These are phyloP conservation scores for Odontothrips loti DNA, from an alignment of 2,888 invertebrate species.

Conservation along the genomic window DNA sequence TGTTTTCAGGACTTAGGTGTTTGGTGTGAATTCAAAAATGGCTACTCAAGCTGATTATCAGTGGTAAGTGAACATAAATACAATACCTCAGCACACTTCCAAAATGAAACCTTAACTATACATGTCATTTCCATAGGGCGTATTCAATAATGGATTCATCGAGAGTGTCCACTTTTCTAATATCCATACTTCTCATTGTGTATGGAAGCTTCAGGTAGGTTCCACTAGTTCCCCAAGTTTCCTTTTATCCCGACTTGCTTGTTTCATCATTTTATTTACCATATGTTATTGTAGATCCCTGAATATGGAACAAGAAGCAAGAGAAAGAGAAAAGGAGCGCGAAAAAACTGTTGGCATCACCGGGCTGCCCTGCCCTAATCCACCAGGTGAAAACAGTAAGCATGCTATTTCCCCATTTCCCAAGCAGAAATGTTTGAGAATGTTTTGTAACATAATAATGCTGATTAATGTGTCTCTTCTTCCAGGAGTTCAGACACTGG, in stretches of 20 bases:
- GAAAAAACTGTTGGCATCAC: constrained; percentile 66
- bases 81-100: background rate
- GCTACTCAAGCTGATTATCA: constrained; percentile 35
- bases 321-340: constrained; percentile 70
- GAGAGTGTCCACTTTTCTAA: constrained; percentile 92
- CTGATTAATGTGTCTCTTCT: constrained; percentile 37
- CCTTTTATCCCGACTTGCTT: background rate
- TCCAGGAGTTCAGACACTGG: constrained; percentile 83
- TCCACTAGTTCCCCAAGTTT: constrained; percentile 13
- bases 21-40: constrained; percentile 30
- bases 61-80: constrained; percentile 30
- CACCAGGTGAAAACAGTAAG: constrained; percentile 51
- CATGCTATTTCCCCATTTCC: constrained; percentile 34
- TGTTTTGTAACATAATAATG: background rate
- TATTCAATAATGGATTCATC: constrained; percentile 97
- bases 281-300: constrained; percentile 61
- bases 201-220: constrained; percentile 83
- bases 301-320: constrained; percentile 93
- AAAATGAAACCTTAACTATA: background rate
- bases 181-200: constrained; percentile 94
- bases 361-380: constrained; percentile 51
- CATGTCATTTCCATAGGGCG: constrained; percentile 57
- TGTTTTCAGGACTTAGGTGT: background rate
- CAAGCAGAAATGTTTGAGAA: background rate
- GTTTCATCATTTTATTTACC: constrained; percentile 27